Evolutionary conservation across 2,888 invertebrate species (phyloP).

Genomic region (Macaria liturata): DNA sequence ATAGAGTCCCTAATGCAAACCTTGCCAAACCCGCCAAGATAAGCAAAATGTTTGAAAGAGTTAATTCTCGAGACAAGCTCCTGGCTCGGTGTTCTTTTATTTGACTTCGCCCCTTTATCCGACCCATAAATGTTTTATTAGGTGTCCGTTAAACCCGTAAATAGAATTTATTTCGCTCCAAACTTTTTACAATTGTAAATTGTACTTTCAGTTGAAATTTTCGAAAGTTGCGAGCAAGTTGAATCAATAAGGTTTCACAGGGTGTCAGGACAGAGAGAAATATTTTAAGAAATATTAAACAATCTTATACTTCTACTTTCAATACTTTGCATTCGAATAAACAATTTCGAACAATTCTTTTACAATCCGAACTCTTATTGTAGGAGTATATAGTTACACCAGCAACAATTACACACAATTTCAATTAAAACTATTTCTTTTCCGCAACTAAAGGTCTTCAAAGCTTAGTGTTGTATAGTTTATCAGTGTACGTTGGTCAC

Average conservation of each 20-base stretch:
- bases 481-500: not conserved
- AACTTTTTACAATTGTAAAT: conserved; percentile 48
- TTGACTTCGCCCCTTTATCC: conserved; percentile 46
- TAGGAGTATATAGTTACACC: too few relatives aligned
- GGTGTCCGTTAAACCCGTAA: conserved; percentile 46
- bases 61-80: conserved; percentile 36
- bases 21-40: conserved; percentile 22
- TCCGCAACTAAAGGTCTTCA: too few relatives aligned
- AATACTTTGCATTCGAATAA: too few relatives aligned
- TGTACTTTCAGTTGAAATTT: conserved; percentile 32
- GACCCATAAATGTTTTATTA: conserved; percentile 58
- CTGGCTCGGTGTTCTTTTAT: conserved; percentile 38
- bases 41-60: conserved; percentile 44
- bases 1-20: conserved; percentile 2
- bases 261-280: conserved; percentile 7
- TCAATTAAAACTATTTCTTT: too few relatives aligned
- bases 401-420: too few relatives aligned
- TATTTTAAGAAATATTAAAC: not conserved
- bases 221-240: conserved; percentile 30
- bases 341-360: too few relatives aligned
- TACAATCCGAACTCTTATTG: too few relatives aligned
- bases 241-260: conserved; percentile 35
- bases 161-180: conserved; percentile 42
- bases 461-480: not conserved
- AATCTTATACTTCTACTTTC: too few relatives aligned